Percentiles rank a stretch among this genome's conserved stretches.
Conservation (phyloP, 1,140 invertebrate species). For the Triops cancriformis region DNA sequence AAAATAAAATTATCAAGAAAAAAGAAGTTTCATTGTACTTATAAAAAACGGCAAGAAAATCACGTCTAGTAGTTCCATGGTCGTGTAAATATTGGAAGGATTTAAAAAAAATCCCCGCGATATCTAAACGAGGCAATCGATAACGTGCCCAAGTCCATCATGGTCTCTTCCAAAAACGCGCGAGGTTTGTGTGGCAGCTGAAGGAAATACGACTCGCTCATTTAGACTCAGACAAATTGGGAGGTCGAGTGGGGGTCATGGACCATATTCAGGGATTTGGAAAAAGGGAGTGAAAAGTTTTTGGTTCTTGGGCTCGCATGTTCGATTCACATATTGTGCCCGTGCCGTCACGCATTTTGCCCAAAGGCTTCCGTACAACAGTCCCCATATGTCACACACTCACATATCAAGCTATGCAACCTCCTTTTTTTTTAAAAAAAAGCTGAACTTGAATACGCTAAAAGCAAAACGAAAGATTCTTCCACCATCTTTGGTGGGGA, state of each 20-base stretch:
- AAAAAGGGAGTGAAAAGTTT: no score
- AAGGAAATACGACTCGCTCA: conserved; percentile 7
- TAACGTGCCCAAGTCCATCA: background rate
- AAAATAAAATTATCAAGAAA: no score
- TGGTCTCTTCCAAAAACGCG: background rate
- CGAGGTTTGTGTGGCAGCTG: background rate
- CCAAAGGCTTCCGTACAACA: background rate
- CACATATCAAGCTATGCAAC: background rate
- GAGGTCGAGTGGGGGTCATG: background rate
- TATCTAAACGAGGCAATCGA: no score
- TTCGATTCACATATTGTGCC: background rate
- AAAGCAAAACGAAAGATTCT: background rate
- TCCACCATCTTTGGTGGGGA: background rate
- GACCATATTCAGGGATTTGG: background rate
- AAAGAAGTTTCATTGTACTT: no score
- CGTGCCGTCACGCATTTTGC: conserved; percentile 5
- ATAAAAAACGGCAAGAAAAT: no score
- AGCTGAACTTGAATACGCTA: background rate
- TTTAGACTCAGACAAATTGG: background rate
- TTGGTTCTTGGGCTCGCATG: background rate
- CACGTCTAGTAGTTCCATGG: no score
- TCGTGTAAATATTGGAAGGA: no score
- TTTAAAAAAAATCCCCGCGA: no score
- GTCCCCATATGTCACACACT: conserved; percentile 10
- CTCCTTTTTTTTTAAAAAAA: background rate